A percentile compares a stretch with the other conserved stretches of the same genome.
These are phyloP conservation scores for Episyrphus balteatus DNA, from an alignment of 1,140 invertebrate species.

Conservation along the genomic window DNA sequence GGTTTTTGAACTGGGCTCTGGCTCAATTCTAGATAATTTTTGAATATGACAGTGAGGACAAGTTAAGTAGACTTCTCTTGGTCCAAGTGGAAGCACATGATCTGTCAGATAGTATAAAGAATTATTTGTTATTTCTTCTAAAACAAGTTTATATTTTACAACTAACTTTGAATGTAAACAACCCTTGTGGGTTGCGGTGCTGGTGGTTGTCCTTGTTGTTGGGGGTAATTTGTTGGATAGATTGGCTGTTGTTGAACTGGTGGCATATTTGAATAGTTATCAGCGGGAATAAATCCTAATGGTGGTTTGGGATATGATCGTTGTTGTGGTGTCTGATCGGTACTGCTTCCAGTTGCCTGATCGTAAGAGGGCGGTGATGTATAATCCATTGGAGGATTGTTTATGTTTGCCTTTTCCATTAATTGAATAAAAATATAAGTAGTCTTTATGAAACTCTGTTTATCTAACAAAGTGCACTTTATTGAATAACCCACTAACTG, in stretches of 20 bases:
- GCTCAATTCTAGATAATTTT: slow-evolving; percentile 41
- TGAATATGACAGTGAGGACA: slow-evolving; percentile 46
- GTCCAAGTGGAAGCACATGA: slow-evolving; percentile 33
- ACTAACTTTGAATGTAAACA: not conserved
- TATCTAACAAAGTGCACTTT: too few relatives aligned
- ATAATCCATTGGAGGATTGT: too few relatives aligned
- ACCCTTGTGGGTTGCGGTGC: not conserved
- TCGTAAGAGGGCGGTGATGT: slow-evolving; percentile 23
- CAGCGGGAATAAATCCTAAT: not conserved
- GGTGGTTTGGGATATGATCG: not conserved
- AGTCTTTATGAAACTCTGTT: too few relatives aligned
- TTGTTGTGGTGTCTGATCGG: not conserved
- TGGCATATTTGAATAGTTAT: too few relatives aligned
- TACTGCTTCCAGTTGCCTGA: slow-evolving; percentile 16
- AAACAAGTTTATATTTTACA: not conserved
- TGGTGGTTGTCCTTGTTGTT: not conserved
- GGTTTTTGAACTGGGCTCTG: slow-evolving; percentile 44
- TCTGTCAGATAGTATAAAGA: too few relatives aligned
- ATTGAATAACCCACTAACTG: too few relatives aligned
- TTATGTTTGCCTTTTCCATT: too few relatives aligned
- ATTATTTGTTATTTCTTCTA: too few relatives aligned
- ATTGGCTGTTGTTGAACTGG: not conserved
- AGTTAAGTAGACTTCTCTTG: slow-evolving; percentile 34
- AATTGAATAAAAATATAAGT: too few relatives aligned
- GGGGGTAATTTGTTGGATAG: not conserved